Percentiles rank a stretch among this genome's conserved stretches.
Evolutionary conservation across 2,888 invertebrate genomes (phyloP).

Genomic region (Cheilosia soror): DNA sequence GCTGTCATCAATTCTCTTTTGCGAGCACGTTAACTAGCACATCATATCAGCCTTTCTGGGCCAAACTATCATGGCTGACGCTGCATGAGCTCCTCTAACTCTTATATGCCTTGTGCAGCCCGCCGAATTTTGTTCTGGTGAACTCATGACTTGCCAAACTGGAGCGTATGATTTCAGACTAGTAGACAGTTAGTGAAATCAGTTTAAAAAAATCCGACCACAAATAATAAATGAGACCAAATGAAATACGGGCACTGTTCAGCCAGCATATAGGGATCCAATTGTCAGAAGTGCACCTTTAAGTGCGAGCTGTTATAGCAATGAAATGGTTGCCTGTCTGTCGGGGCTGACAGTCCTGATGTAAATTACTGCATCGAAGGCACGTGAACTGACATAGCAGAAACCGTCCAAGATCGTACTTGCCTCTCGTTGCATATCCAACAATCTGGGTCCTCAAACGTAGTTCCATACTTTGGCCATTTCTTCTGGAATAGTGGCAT

Average conservation of each 20-base stretch:
- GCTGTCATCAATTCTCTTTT: too few species aligned
- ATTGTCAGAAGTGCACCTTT: conserved; percentile 24
- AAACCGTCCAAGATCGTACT: not conserved
- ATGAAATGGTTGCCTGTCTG: not conserved
- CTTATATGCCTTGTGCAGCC: too few species aligned
- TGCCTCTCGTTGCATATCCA: not conserved
- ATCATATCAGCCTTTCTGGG: conserved; percentile 3
- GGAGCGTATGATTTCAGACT: conserved; percentile 1
- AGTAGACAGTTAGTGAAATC: conserved; percentile 12
- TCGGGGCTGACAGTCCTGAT: not conserved
- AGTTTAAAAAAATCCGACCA: conserved; percentile 27
- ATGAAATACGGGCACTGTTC: not conserved
- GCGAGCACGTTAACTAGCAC: too few species aligned
- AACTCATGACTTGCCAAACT: conserved; percentile 26
- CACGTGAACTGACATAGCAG: not conserved
- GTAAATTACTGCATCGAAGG: conserved; percentile 1
- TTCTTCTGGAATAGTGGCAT: conserved; percentile 1
- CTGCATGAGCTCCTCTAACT: not conserved
- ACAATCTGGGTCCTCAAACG: not conserved
- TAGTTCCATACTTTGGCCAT: not conserved
- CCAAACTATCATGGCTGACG: not conserved
- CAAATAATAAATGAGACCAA: not conserved
- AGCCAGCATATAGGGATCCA: not conserved
- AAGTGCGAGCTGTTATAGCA: conserved; percentile 20
- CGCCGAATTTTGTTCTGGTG: too few species aligned